phyloP scores from a whole-genome alignment of 2,113 vertebrate species.

The Crotophaga sulcirostris region DNA sequence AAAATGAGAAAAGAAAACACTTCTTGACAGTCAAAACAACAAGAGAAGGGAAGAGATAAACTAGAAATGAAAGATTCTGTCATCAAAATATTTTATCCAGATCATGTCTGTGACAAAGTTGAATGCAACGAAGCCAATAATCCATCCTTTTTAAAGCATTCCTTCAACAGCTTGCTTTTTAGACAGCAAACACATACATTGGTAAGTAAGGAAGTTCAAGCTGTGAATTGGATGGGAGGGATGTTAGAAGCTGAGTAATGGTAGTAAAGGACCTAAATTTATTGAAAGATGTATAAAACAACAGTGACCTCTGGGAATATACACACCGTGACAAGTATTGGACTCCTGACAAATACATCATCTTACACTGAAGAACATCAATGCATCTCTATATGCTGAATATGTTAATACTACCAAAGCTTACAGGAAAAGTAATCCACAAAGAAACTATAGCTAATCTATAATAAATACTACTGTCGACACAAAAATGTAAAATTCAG shows the following conservation, averaged over 20 bases:
- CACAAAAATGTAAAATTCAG: background rate
- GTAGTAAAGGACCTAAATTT: conserved; percentile 10
- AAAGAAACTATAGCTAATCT: background rate
- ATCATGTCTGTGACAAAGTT: background rate
- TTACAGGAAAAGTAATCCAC: background rate
- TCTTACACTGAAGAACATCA: background rate
- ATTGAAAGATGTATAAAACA: background rate
- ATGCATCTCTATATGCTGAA: background rate
- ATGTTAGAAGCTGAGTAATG: background rate
- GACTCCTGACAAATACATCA: background rate
- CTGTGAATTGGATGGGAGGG: background rate
- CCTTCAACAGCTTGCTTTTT: conserved; percentile 33
- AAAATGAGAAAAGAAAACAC: background rate
- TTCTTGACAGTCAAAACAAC: background rate
- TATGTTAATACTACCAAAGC: background rate
- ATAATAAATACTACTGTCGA: background rate
- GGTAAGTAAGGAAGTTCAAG: conserved; percentile 28
- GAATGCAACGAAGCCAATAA: background rate
- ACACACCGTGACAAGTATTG: background rate
- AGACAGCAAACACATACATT: background rate
- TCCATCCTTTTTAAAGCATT: background rate
- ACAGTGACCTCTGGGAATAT: background rate
- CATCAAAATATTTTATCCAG: conserved; percentile 18
- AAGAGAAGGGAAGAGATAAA: background rate
- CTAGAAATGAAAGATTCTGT: background rate